Evolutionary conservation across 2,888 invertebrate species (phyloP), one percentile per base, ranked within the genome.

Genomic region (Deroplatys truncata): DNA sequence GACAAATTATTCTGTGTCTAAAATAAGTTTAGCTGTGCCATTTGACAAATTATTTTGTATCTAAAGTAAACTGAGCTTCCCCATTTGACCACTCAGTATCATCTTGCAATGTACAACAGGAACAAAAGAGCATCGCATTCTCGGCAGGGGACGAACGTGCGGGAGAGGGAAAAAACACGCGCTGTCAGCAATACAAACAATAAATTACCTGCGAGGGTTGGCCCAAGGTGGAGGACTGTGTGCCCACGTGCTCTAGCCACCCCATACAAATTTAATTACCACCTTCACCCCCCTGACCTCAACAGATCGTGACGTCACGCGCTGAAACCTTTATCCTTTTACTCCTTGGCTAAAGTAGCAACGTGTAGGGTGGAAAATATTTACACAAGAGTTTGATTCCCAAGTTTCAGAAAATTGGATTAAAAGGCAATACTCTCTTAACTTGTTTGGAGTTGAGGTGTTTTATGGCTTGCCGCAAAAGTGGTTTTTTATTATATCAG

Each of bases 261-360:
- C 82, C 86, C 31, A 86, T 86, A 86, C 86, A 86, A 86, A 86
- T 86, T 86, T 86, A 86, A 86, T 86, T 86, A 86, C 31, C 28
- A n/a, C 49, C 49, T 43, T 56, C 28, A 28, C 28, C 35, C 43
- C 86, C 56, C 28, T 86, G 56, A 86, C 49, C 86, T 72, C 86
- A 72, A 72, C 56, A 72, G 56, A 72, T 72, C 56, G 56, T 72
- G 56, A 72, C 56, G 56, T 72, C 56, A 72, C 56, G 56, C 56
- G 56, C 56, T 72, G 20, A 72, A 72, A 72, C 56, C 56, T 72
- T 72, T 72, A 72, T 72, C 56, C 56, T 20, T 72, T 72, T 72
- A 72, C 20, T 72, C 25, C 7, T 4, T 20, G 25, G 56, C 56
- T 56, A 56, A 56, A 56, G 56, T 56, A 20, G 56, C 56, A 72